A percentile compares a stretch with the other conserved stretches of the same genome.
phyloP scores from a whole-genome alignment of 30 jellyfish, hydroid and myxozoan genomes.

The Rhopilema esculentum region DNA sequence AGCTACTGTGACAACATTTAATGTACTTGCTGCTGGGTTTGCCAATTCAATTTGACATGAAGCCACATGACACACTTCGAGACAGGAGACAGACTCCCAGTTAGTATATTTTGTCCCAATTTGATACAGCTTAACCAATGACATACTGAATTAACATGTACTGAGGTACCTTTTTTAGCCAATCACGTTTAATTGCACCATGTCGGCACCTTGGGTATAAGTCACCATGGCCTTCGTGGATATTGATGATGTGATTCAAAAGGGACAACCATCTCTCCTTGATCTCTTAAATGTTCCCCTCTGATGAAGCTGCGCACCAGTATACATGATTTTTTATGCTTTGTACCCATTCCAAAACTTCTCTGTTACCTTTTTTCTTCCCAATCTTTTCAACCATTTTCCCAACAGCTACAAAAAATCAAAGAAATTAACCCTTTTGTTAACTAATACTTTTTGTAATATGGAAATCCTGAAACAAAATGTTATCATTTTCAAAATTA shows the following conservation, averaged over 20 bases:
- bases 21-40: not conserved
- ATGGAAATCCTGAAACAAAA: not conserved
- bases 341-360: conserved; percentile 10
- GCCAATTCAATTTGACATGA: not conserved
- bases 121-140: not conserved
- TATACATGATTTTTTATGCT: conserved; percentile 12
- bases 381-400: conserved; percentile 21
- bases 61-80: not conserved
- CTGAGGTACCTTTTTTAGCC: conserved; percentile 14
- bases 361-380: conserved; percentile 13
- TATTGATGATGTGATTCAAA: not conserved
- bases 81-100: not conserved
- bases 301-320: conserved; percentile 25
- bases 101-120: not conserved
- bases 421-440: not conserved
- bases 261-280: conserved; percentile 11
- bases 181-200: conserved; percentile 8
- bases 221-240: conserved; percentile 25
- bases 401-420: conserved; percentile 2
- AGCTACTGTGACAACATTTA: not conserved
- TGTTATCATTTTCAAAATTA: not conserved
- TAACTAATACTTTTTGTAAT: not conserved
- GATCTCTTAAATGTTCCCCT: conserved; percentile 2
- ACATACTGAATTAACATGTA: not conserved
- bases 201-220: conserved; percentile 8